Conservation (phyloP, 2,113 vertebrate species). For the Lycocorax pyrrhopterus region DNA sequence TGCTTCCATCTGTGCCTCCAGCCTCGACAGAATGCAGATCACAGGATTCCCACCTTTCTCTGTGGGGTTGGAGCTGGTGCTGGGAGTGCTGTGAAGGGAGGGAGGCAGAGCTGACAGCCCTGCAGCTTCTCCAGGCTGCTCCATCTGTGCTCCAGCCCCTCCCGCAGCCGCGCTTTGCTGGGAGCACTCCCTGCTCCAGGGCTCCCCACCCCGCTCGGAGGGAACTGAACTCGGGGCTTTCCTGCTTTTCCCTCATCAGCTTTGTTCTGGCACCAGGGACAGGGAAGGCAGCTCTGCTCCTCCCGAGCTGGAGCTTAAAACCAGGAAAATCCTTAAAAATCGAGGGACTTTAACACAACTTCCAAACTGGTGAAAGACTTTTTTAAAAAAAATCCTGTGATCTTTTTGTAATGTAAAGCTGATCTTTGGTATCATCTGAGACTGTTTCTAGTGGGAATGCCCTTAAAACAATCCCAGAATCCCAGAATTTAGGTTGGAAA, state of each 20-base stretch:
- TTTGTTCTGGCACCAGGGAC: not conserved
- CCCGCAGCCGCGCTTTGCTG: not conserved
- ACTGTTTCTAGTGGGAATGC: not conserved
- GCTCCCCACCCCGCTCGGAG: not conserved
- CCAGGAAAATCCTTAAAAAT: not conserved
- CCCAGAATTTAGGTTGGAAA: not conserved
- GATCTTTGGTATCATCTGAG: fast-evolving
- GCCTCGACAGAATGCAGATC: not conserved
- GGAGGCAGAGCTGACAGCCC: not conserved
- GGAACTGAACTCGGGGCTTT: not conserved
- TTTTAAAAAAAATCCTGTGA: fast-evolving
- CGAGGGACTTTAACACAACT: not conserved
- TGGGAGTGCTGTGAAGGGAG: not conserved
- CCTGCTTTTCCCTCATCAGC: not conserved
- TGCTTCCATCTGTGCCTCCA: not conserved
- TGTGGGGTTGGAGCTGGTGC: not conserved
- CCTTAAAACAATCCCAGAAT: not conserved
- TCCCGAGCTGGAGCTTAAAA: not conserved
- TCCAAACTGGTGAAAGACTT: not conserved
- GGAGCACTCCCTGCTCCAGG: not conserved
- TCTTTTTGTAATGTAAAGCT: not conserved
- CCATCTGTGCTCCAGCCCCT: not conserved
- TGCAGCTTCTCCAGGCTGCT: not conserved
- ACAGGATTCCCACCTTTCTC: not conserved
- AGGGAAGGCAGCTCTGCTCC: not conserved